Evolutionary conservation across 2,113 vertebrate species (phyloP).

Genomic region (Cisticola juncidis): DNA sequence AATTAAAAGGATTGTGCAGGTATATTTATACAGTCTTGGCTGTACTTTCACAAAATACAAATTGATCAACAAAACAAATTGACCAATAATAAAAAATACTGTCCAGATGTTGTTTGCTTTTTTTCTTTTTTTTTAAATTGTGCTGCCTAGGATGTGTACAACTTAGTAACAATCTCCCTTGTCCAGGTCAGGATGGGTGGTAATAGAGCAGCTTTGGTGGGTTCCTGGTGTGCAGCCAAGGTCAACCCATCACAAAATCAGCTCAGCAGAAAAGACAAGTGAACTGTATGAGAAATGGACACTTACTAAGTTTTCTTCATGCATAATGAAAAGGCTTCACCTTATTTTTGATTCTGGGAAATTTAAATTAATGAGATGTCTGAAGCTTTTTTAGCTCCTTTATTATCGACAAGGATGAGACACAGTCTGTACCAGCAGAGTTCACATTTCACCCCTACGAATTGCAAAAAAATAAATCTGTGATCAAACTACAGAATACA

Average conservation of each 20-base stretch:
- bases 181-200: not conserved
- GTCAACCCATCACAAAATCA: not conserved
- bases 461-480: not conserved
- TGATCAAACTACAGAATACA: constrained; percentile 23
- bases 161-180: not conserved
- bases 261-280: not conserved
- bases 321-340: not conserved
- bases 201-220: not conserved
- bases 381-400: not conserved
- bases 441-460: not conserved
- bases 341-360: constrained; percentile 31
- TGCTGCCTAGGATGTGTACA: not conserved
- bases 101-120: not conserved
- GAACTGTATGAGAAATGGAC: not conserved
- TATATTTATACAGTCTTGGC: not conserved
- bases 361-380: constrained; percentile 26
- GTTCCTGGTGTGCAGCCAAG: not conserved
- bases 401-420: not conserved
- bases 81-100: not conserved
- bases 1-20: not conserved
- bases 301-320: not conserved
- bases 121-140: not conserved
- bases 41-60: not conserved
- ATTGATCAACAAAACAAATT: not conserved
- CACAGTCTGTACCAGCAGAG: not conserved